Conservation (phyloP, 2,888 invertebrate species). For the Spodoptera littoralis region DNA sequence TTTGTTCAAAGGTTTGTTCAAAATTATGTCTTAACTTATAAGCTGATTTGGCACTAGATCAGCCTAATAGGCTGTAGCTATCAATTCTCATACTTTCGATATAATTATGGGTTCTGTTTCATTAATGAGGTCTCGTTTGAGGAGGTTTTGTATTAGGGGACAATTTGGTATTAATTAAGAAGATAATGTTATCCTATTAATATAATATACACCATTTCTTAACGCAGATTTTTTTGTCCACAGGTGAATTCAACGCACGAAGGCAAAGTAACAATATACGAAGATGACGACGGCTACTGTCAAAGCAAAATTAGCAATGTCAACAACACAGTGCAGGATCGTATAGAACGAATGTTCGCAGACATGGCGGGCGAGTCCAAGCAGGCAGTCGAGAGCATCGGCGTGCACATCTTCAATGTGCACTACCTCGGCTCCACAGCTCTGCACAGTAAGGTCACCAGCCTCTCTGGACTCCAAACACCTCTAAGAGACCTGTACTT, state of each 20-base stretch:
- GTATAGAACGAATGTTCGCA: constrained; percentile 95
- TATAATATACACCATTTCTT: background rate
- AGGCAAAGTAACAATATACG: constrained; percentile 75
- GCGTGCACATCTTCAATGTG: constrained; percentile 91
- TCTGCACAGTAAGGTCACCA: constrained; percentile 93
- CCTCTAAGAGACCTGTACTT: constrained; percentile 93
- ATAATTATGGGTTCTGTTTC: no score
- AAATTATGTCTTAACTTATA: no score
- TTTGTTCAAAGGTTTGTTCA: no score
- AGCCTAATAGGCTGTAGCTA: no score
- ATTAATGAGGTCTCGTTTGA: no score
- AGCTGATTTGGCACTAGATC: no score
- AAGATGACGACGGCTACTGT: constrained; percentile 82
- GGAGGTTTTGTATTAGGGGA: no score
- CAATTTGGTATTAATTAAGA: no score
- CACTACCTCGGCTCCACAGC: constrained; percentile 95
- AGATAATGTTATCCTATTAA: no score
- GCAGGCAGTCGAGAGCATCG: constrained; percentile 85
- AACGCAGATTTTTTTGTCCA: constrained; percentile 24
- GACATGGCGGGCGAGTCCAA: constrained; percentile 90
- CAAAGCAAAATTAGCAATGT: constrained; percentile 77
- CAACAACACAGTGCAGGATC: constrained; percentile 93
- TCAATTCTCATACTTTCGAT: no score
- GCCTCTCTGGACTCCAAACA: constrained; percentile 94
- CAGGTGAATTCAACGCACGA: constrained; percentile 78